These are phyloP conservation scores for Hemicrepidius hirtus DNA, from an alignment of 2,888 invertebrate genomes.

Conservation along the genomic window DNA sequence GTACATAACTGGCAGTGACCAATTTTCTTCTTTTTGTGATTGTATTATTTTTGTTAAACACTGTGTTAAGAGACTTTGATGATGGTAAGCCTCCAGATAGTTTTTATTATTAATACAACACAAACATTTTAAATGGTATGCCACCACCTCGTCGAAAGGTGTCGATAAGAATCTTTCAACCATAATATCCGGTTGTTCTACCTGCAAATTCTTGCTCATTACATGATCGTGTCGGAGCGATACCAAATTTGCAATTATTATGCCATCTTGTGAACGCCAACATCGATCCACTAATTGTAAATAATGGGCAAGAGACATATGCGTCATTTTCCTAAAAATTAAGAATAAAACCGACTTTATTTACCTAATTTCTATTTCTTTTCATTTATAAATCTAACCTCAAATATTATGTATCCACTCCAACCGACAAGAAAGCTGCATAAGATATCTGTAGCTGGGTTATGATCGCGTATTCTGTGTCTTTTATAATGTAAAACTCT, in stretches of 20 bases:
- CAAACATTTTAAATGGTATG: slow-evolving; percentile 83
- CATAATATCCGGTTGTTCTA: slow-evolving; percentile 81
- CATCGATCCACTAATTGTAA: slow-evolving; percentile 75
- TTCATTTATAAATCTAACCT: slow-evolving; percentile 24
- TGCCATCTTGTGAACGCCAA: slow-evolving; percentile 79
- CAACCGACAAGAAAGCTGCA: neutral
- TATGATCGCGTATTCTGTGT: too few species aligned
- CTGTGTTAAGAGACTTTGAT: slow-evolving; percentile 86
- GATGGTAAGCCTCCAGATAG: slow-evolving; percentile 82
- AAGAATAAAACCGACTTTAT: slow-evolving; percentile 14
- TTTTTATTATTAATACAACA: slow-evolving; percentile 73
- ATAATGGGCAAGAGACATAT: slow-evolving; percentile 70
- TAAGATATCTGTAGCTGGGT: too few species aligned
- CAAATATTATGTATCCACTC: slow-evolving; percentile 1
- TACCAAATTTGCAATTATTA: slow-evolving; percentile 76
- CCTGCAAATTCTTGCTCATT: slow-evolving; percentile 79
- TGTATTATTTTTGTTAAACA: slow-evolving; percentile 89
- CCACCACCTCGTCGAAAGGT: slow-evolving; percentile 85
- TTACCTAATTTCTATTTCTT: neutral
- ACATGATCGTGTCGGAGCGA: slow-evolving; percentile 84
- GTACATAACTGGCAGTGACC: slow-evolving; percentile 97
- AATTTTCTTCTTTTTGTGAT: slow-evolving; percentile 94
- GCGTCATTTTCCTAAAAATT: slow-evolving; percentile 60
- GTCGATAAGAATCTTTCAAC: slow-evolving; percentile 82
- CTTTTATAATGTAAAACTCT: neutral